A percentile compares a stretch with the other conserved stretches of the same genome.
phyloP scores from a whole-genome alignment of 2,888 invertebrate species.

The Drosophila diplacantha region DNA sequence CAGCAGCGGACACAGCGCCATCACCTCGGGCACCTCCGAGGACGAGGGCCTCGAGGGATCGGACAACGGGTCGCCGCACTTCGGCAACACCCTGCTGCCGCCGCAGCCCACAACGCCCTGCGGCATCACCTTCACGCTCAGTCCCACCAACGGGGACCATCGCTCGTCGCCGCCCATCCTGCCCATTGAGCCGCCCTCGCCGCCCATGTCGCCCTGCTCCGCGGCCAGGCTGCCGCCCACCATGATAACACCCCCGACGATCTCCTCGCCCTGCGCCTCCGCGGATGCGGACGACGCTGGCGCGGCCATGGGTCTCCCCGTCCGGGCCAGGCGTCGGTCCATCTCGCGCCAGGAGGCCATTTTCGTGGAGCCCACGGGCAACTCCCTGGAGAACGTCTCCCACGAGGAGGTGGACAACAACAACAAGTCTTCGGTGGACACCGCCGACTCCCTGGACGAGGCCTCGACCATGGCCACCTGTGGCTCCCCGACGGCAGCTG shows the following conservation, averaged over 20 bases:
- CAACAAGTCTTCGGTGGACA: constrained; percentile 59
- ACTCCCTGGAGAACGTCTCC: constrained; percentile 84
- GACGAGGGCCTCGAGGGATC: constrained; percentile 78
- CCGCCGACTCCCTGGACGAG: constrained; percentile 71
- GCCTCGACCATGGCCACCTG: constrained; percentile 76
- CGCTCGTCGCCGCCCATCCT: constrained; percentile 72
- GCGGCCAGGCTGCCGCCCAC: constrained; percentile 24
- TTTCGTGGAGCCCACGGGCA: constrained; percentile 86
- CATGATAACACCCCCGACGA: constrained; percentile 26
- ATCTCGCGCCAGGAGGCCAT: constrained; percentile 90
- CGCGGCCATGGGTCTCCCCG: constrained; percentile 55
- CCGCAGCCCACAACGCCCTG: constrained; percentile 79
- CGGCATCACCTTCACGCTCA: constrained; percentile 82
- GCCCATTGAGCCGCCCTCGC: constrained; percentile 76
- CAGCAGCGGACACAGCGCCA: constrained; percentile 72
- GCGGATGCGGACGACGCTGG: constrained; percentile 65
- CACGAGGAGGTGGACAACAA: constrained; percentile 75
- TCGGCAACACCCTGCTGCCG: constrained; percentile 78
- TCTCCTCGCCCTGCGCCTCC: constrained; percentile 27
- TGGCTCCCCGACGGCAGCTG: constrained; percentile 63
- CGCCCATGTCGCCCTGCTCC: constrained; percentile 59
- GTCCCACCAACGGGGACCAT: constrained; percentile 79
- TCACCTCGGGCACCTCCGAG: constrained; percentile 75
- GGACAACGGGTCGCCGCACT: constrained; percentile 78
- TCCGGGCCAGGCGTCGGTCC: constrained; percentile 83